Base-by-base conservation (phyloP, 2,888 invertebrate genomes). In the Sisyra nigra region DNA sequence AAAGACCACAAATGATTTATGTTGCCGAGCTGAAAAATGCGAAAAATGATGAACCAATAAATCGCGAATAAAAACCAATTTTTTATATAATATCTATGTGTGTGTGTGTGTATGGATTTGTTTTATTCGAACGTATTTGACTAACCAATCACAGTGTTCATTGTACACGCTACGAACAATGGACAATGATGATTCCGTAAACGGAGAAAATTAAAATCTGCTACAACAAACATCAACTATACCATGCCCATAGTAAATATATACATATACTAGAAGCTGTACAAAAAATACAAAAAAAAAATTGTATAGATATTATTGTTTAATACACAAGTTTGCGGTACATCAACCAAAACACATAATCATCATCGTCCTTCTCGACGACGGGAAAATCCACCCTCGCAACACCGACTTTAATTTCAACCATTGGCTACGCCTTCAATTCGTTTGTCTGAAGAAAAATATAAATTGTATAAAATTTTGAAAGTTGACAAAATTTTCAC, bases 121-220 rank as follows among this genome's bases (percentile, higher is more conserved):
- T 35, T 35, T 13, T 35, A 35, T 35, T 15, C 35, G 14, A 15
- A 35, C 17, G 17, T 37, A 37, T 37, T 18, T 37, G 17, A 37
- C 37, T 37, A 37, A 37, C 37, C 37, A 37, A 37, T 37, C 37
- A n/a, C n/a, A 37, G 37, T 24, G 24, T 24, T 24, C 37, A 37
- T 37, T 37, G 37, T 37, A 19, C 17, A 37, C 37, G 37, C 18
- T 37, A 24, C 24, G 37, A 37, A 37, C 37, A 37, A 37, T 37
- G 37, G 37, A 37, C 37, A 37, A 37, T 37, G 37, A 37, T 37
- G 37, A 24, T 38, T 19, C 41, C 19, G 41, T 41, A 41, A 41
- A 41, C 35, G 41, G 41, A 34, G 41, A 41, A 41, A 41, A 41
- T 41, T 41, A 41, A 41, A 41, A 41, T 24, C 41, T 24, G 34